Conservation (phyloP, 2,888 invertebrate species). For the Leptinotarsa haldemani region DNA sequence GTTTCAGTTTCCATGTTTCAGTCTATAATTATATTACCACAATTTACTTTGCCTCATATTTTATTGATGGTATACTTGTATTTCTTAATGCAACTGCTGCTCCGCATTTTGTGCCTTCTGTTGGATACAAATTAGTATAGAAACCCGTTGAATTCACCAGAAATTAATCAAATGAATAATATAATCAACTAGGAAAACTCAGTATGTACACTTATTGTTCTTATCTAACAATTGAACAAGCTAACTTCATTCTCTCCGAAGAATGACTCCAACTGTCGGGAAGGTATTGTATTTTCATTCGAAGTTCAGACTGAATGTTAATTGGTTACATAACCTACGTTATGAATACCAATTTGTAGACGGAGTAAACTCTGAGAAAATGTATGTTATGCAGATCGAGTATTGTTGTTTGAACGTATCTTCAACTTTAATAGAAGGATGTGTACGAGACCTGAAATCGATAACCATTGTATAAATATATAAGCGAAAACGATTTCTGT, state of each 20-base stretch:
- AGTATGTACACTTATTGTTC: conserved; percentile 20
- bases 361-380: conserved; percentile 35
- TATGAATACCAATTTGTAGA: conserved; percentile 41
- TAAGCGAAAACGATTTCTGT: conserved; percentile 13
- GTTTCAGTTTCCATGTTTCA: too few species aligned
- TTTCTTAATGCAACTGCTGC: too few species aligned
- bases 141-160: not conserved
- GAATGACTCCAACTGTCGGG: conserved; percentile 31
- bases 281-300: conserved; percentile 32
- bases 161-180: not conserved
- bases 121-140: too few species aligned
- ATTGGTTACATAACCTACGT: conserved; percentile 41
- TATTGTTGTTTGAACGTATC: conserved; percentile 27
- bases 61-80: too few species aligned
- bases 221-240: conserved; percentile 5
- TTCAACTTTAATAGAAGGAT: conserved; percentile 33
- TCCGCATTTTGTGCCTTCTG: too few species aligned
- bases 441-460: conserved; percentile 36
- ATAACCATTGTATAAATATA: conserved; percentile 34
- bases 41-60: too few species aligned
- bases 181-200: conserved; percentile 12
- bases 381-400: conserved; percentile 40
- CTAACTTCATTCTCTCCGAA: conserved; percentile 3
- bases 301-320: conserved; percentile 36
- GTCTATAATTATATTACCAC: too few species aligned